These are phyloP conservation scores for Propithecus perrieri DNA, from an alignment of 2,797 vertebrate genomes.

Conservation along the genomic window DNA sequence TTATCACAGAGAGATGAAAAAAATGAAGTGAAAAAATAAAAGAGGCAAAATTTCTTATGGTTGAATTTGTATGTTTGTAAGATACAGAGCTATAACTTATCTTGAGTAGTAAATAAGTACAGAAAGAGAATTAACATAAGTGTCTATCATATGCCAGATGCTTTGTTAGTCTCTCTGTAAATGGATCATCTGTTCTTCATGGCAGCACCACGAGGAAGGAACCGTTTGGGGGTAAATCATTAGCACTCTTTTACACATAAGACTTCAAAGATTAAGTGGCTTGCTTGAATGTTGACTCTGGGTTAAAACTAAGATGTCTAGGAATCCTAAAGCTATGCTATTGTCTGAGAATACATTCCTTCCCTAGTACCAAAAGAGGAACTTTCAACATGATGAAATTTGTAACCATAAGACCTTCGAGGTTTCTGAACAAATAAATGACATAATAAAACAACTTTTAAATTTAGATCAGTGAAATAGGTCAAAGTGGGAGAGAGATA, in stretches of 20 bases:
- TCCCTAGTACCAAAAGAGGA: neutral
- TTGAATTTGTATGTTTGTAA: slow-evolving; percentile 1
- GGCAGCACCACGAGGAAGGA: neutral
- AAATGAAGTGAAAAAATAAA: neutral
- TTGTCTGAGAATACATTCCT: neutral
- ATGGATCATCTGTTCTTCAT: neutral
- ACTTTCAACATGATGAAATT: neutral
- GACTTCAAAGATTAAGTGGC: neutral
- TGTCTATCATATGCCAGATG: neutral
- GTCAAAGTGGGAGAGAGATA: neutral
- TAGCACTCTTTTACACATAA: neutral
- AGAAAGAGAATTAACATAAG: neutral
- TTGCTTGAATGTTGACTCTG: neutral
- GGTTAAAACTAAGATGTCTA: neutral
- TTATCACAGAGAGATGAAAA: neutral
- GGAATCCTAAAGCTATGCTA: neutral
- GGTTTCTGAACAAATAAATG: neutral
- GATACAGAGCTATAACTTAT: neutral
- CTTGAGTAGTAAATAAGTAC: neutral
- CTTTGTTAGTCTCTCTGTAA: neutral
- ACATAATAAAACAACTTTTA: neutral
- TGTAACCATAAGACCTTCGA: neutral
- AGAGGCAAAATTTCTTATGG: neutral
- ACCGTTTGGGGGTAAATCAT: neutral
- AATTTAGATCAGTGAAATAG: neutral